phyloP scores from a whole-genome alignment of 2,113 vertebrate genomes.

The Heptranchias perlo region DNA sequence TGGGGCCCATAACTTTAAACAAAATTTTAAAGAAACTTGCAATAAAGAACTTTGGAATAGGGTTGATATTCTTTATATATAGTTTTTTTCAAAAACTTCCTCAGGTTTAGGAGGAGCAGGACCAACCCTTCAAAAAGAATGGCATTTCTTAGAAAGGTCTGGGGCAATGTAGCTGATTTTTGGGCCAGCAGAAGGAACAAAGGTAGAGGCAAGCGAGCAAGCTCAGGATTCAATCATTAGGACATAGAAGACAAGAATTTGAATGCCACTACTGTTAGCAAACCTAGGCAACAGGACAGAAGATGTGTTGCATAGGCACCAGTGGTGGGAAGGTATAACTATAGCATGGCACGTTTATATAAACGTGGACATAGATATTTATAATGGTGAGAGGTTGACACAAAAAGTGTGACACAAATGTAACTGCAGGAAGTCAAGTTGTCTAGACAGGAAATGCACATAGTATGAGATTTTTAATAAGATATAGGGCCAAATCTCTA shows the following conservation, averaged over 20 bases:
- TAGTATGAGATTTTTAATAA: neutral
- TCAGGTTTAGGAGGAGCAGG: neutral
- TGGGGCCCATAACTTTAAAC: too few species aligned
- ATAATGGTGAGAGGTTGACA: neutral
- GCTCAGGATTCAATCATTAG: neutral
- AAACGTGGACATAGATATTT: neutral
- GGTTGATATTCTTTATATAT: too few species aligned
- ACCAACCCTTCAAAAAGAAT: too few species aligned
- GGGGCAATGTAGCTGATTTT: too few species aligned
- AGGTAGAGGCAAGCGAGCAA: too few species aligned
- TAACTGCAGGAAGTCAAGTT: neutral
- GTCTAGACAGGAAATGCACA: neutral
- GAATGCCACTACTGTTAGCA: neutral
- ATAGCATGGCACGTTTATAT: neutral
- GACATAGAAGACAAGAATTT: neutral
- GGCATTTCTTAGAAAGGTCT: too few species aligned
- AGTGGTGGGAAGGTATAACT: neutral
- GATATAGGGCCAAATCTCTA: neutral
- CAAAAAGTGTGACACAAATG: neutral
- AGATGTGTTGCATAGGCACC: neutral
- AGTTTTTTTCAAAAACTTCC: neutral
- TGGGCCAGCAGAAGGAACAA: too few species aligned
- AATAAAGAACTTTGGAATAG: too few species aligned
- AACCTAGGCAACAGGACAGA: neutral
- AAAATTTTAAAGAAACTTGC: too few species aligned